These are phyloP conservation scores for Lathamus discolor DNA, from an alignment of 2,113 vertebrate genomes.

Conservation along the genomic window DNA sequence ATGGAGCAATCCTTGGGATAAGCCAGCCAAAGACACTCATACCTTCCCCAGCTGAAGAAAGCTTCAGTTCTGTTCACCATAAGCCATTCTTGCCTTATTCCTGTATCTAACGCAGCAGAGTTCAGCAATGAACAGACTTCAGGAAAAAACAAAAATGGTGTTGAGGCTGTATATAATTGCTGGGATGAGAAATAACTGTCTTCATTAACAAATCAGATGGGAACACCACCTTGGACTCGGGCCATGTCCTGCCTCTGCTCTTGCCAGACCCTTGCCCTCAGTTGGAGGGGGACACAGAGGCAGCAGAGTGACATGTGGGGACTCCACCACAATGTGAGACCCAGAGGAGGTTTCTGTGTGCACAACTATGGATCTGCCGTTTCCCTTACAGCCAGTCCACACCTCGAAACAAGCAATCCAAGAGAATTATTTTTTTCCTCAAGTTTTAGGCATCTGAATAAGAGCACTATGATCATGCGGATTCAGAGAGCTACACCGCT, in stretches of 20 bases:
- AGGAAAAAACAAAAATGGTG: background rate
- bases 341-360: background rate
- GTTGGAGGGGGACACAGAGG: rapidly evolving
- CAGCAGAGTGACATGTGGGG: background rate
- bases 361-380: background rate
- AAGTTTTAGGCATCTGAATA: background rate
- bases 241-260: background rate
- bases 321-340: background rate
- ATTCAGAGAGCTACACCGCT: background rate
- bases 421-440: background rate
- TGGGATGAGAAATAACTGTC: background rate
- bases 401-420: background rate
- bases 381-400: background rate
- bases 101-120: background rate
- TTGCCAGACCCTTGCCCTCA: background rate
- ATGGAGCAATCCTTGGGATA: background rate
- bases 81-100: background rate
- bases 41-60: background rate
- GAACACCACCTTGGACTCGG: background rate
- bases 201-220: background rate
- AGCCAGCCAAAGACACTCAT: background rate
- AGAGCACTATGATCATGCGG: background rate
- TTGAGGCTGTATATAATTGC: background rate
- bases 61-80: background rate
- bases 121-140: background rate